A percentile compares a stretch with the other conserved stretches of the same genome.
These are phyloP conservation scores for Ellobium chinense DNA, from an alignment of 2,888 invertebrate species.

Conservation along the genomic window DNA sequence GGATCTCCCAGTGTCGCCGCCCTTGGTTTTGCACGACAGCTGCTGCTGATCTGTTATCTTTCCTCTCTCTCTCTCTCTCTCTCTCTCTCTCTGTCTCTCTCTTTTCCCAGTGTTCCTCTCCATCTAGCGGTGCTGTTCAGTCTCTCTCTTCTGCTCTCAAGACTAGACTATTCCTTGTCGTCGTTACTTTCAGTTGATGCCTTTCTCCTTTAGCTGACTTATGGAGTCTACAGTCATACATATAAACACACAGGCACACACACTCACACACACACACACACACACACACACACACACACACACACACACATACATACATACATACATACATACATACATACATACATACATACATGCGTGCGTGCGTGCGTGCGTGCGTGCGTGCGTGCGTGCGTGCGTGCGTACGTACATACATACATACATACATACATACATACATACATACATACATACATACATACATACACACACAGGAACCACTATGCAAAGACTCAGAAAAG, in stretches of 20 bases:
- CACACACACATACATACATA: conserved; percentile 20
- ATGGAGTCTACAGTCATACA: conserved; percentile 7
- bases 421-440: background rate
- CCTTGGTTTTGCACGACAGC: too few species aligned
- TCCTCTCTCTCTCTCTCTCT: too few species aligned
- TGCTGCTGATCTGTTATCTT: too few species aligned
- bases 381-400: background rate
- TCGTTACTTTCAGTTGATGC: too few species aligned
- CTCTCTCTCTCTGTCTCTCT: too few species aligned
- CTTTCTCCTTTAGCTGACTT: too few species aligned
- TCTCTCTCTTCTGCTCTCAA: too few species aligned
- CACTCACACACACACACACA: background rate
- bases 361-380: background rate
- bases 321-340: conserved; percentile 25
- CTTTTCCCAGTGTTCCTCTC: too few species aligned
- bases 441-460: background rate
- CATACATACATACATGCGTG: background rate
- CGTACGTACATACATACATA: too few species aligned
- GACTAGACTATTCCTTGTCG: too few species aligned
- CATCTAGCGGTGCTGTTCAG: too few species aligned
- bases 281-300: background rate
- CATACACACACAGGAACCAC: background rate
- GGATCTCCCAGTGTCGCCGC: too few species aligned
- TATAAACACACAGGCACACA: conserved; percentile 3
- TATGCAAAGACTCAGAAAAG: background rate